These are phyloP conservation scores for Guaruba guarouba DNA, from an alignment of 2,113 vertebrate genomes.

Conservation along the genomic window DNA sequence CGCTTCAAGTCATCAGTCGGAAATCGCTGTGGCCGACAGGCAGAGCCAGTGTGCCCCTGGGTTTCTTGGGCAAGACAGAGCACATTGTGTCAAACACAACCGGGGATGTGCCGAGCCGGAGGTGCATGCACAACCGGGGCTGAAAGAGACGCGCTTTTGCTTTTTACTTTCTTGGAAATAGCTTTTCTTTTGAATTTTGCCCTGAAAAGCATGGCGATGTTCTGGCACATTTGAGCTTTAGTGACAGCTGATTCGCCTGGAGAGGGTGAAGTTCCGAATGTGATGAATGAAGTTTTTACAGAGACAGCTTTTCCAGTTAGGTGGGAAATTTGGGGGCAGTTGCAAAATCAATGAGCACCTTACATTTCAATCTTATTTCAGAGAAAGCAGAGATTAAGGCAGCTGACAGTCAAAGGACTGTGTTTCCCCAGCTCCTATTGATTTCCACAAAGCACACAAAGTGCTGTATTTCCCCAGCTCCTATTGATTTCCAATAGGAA, in stretches of 20 bases:
- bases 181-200: neutral
- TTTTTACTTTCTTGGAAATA: neutral
- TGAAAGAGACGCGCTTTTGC: neutral
- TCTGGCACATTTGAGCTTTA: neutral
- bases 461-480: neutral
- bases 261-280: neutral
- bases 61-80: neutral
- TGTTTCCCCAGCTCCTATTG: neutral
- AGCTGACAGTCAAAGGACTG: neutral
- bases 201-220: fast-evolving
- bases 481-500: constrained; percentile 32
- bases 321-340: neutral
- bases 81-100: fast-evolving
- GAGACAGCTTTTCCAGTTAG: neutral
- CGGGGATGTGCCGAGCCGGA: neutral
- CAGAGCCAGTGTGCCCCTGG: neutral
- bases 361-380: neutral
- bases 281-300: neutral
- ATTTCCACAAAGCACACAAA: neutral
- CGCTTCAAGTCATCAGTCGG: fast-evolving
- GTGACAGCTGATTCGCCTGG: neutral
- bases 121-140: neutral
- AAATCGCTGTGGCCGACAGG: fast-evolving
- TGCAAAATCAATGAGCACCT: neutral
- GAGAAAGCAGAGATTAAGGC: neutral